These are phyloP conservation scores for Palythoa heliodiscus DNA, from an alignment of 92 coral and sea anemone species.

Conservation along the genomic window DNA sequence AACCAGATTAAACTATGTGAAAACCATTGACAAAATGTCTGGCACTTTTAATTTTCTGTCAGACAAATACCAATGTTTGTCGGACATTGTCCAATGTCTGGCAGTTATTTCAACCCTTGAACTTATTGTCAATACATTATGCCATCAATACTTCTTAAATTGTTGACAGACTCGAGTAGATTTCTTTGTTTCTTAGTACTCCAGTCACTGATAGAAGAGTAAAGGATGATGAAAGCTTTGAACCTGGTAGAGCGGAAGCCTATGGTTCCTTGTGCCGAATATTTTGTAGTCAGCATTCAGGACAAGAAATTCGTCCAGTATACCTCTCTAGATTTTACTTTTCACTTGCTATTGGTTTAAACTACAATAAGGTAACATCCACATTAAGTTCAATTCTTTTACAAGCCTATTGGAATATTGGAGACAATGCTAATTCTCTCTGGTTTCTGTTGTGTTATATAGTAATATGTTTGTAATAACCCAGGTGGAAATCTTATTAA, in stretches of 20 bases:
- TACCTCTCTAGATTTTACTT: conserved; percentile 91
- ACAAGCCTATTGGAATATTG: no score
- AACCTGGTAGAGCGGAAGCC: conserved; percentile 98
- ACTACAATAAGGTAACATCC: conserved; percentile 73
- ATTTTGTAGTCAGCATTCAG: conserved; percentile 95
- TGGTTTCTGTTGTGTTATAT: background rate
- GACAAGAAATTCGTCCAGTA: conserved; percentile 83
- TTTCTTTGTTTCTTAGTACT: background rate
- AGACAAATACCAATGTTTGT: no score
- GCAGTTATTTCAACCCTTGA: no score
- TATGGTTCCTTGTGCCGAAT: conserved; percentile 94
- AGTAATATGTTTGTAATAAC: no score
- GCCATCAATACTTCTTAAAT: background rate
- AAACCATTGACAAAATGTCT: no score
- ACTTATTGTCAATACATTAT: no score
- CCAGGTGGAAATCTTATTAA: no score
- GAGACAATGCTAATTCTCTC: background rate
- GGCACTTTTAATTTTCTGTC: no score
- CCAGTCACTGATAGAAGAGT: conserved; percentile 31
- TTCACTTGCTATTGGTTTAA: conserved; percentile 82
- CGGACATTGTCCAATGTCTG: no score
- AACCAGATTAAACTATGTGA: no score
- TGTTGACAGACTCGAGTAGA: background rate
- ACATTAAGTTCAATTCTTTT: no score
- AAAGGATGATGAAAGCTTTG: conserved; percentile 71